Evolutionary conservation across 2,797 vertebrate genomes (phyloP).

Genomic region (Eupleurogrammus muticus): DNA sequence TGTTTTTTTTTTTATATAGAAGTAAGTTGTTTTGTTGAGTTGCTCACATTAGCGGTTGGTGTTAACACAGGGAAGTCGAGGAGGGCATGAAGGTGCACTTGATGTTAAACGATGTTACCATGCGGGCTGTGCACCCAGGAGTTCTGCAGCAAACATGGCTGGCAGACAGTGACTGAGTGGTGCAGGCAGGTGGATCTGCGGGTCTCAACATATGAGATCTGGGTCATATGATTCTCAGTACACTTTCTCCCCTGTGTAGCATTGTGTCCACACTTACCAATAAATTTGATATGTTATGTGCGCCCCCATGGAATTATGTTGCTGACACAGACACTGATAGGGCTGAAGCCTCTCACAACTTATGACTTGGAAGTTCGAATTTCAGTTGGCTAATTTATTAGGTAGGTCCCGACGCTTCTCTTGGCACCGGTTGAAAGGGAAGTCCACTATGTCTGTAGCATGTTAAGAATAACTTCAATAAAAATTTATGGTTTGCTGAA

Average conservation of each 20-base stretch:
- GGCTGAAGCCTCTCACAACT: slow-evolving; percentile 36
- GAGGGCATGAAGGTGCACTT: background rate
- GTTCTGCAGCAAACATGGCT: slow-evolving; percentile 19
- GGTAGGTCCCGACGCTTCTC: slow-evolving; percentile 20
- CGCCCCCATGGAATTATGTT: slow-evolving; percentile 36
- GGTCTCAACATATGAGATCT: slow-evolving; percentile 51
- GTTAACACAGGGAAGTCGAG: background rate
- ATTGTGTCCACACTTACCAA: slow-evolving; percentile 53
- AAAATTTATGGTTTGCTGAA: slow-evolving; percentile 12
- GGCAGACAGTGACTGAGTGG: slow-evolving; percentile 53
- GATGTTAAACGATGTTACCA: slow-evolving; percentile 21
- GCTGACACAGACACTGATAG: slow-evolving; percentile 41
- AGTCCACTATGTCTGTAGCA: slow-evolving; percentile 1
- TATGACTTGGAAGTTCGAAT: slow-evolving; percentile 50
- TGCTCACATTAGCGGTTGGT: slow-evolving; percentile 34
- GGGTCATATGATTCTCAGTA: slow-evolving; percentile 55
- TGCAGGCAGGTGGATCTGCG: slow-evolving; percentile 66
- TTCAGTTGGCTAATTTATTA: slow-evolving; percentile 43
- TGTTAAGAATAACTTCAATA: slow-evolving; percentile 19
- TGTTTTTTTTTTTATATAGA: slow-evolving; percentile 12
- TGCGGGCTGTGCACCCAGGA: slow-evolving; percentile 16
- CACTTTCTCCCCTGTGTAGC: slow-evolving; percentile 55
- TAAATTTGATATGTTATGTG: slow-evolving; percentile 58
- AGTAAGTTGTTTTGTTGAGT: slow-evolving; percentile 18
- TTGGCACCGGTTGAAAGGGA: slow-evolving; percentile 24